phyloP scores from a whole-genome alignment of 2,797 vertebrate genomes.

The Triplophysa bombifrons region DNA sequence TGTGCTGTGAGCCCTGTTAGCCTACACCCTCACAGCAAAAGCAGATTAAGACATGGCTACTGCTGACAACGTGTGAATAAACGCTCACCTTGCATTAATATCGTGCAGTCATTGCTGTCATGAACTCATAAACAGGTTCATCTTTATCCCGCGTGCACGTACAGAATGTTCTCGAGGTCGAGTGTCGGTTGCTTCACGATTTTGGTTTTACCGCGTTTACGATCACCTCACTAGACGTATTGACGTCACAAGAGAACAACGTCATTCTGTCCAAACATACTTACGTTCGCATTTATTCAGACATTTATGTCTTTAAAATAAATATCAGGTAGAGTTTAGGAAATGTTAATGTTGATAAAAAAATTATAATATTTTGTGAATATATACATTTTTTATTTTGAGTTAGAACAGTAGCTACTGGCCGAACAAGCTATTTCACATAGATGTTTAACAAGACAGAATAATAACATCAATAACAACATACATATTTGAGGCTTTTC shows the following conservation, averaged over 20 bases:
- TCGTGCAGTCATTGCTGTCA: background rate
- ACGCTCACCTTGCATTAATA: slow-evolving; percentile 18
- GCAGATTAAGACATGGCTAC: background rate
- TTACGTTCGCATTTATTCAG: too few relatives aligned
- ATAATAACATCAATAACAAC: too few relatives aligned
- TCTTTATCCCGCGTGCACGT: background rate
- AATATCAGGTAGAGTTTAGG: too few relatives aligned
- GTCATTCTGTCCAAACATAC: too few relatives aligned
- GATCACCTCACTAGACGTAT: background rate
- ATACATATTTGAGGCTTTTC: too few relatives aligned
- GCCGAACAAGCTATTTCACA: too few relatives aligned
- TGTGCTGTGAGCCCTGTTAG: background rate
- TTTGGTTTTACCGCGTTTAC: background rate
- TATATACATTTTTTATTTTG: too few relatives aligned
- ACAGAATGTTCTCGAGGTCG: background rate
- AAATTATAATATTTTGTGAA: too few relatives aligned
- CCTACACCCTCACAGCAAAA: background rate
- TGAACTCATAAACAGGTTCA: background rate
- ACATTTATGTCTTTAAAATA: too few relatives aligned
- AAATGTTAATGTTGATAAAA: too few relatives aligned
- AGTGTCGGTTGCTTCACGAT: background rate
- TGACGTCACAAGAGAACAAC: background rate
- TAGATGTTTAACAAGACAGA: too few relatives aligned
- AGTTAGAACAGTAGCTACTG: too few relatives aligned
- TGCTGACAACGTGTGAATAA: background rate